Evolutionary conservation across 2,797 vertebrate species (phyloP).

Genomic region (Muraenolepis orangiensis): DNA sequence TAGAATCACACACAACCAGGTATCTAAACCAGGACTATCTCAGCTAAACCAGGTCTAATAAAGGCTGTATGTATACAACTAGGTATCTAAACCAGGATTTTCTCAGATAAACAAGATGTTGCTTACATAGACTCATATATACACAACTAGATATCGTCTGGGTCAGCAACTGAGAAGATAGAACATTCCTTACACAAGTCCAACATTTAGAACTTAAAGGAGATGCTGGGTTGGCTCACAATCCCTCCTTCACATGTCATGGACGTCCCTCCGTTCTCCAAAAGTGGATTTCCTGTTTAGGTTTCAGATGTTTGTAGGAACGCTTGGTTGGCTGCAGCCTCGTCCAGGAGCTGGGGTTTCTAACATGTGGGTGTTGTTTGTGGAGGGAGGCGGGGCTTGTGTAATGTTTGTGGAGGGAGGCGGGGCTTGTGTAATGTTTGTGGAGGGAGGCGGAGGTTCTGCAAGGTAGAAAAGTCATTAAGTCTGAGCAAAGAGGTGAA

Average conservation of each 20-base stretch:
- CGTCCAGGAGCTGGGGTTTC: conserved; percentile 24
- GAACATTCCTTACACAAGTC: too few species aligned
- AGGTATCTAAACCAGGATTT: too few species aligned
- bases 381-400: conserved; percentile 23
- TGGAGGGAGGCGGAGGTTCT: conserved; percentile 25
- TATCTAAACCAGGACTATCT: background rate
- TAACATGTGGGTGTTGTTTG: conserved; percentile 46
- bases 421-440: conserved; percentile 50
- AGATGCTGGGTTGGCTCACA: conserved; percentile 1
- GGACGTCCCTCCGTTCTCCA: conserved; percentile 7
- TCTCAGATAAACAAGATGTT: background rate
- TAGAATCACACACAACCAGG: too few species aligned
- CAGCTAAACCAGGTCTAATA: conserved; percentile 23
- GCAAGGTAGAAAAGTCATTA: conserved; percentile 69
- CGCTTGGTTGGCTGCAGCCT: background rate
- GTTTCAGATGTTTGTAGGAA: conserved; percentile 11
- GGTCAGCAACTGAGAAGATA: background rate
- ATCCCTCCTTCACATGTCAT: background rate
- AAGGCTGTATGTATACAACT: background rate
- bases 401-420: conserved; percentile 21
- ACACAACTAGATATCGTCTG: background rate
- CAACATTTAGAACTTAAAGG: too few species aligned
- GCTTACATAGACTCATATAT: background rate
- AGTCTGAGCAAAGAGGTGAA: conserved; percentile 3
- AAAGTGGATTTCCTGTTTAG: conserved; percentile 35